These are phyloP conservation scores for Tetropium fuscum DNA, from an alignment of 2,888 invertebrate species.

Conservation along the genomic window DNA sequence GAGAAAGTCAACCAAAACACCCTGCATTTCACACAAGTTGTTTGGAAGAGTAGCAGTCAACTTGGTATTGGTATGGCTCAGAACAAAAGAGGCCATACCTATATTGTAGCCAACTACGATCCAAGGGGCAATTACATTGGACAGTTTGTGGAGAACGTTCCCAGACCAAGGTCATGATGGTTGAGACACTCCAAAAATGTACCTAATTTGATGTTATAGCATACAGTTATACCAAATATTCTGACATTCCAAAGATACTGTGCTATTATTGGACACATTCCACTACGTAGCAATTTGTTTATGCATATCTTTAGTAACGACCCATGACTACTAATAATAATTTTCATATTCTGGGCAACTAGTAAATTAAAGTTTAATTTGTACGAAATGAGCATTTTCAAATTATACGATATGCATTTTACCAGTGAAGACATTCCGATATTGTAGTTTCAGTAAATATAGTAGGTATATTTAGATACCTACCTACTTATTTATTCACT, in stretches of 20 bases:
- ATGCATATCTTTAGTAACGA: conserved; percentile 1
- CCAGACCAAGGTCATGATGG: conserved; percentile 66
- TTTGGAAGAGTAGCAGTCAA: conserved; percentile 78
- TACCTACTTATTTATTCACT: too few relatives aligned
- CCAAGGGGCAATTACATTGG: conserved; percentile 86
- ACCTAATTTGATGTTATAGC: conserved; percentile 37
- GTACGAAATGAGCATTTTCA: too few relatives aligned
- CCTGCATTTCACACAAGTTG: conserved; percentile 70
- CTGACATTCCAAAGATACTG: conserved; percentile 19
- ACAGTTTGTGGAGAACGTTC: conserved; percentile 77
- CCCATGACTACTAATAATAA: too few relatives aligned
- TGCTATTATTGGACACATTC: conserved; percentile 14
- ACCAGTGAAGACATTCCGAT: too few relatives aligned
- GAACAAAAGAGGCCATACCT: conserved; percentile 81
- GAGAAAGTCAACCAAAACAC: conserved; percentile 68
- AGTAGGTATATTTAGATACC: too few relatives aligned
- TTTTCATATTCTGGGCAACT: not conserved
- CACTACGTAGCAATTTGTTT: not conserved
- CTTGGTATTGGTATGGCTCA: conserved; percentile 80
- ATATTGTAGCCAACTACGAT: conserved; percentile 87
- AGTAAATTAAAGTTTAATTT: too few relatives aligned
- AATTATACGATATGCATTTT: too few relatives aligned
- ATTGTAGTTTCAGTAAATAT: too few relatives aligned
- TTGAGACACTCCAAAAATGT: conserved; percentile 31
- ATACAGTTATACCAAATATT: conserved; percentile 8